These are phyloP conservation scores for Orius laevigatus DNA, from an alignment of 1,140 invertebrate genomes.

Conservation along the genomic window DNA sequence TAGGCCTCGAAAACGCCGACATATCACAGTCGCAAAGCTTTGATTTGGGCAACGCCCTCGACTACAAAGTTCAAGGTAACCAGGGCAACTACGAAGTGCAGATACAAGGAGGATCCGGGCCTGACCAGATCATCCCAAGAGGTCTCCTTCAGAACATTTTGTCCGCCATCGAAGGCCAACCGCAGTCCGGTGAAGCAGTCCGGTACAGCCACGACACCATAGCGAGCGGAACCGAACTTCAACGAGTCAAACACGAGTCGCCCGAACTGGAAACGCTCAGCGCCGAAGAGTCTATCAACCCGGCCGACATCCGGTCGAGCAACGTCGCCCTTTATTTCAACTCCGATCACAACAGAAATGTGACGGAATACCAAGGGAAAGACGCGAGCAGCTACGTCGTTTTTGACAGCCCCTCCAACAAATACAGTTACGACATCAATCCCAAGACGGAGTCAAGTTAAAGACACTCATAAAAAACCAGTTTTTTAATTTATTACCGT, in stretches of 20 bases:
- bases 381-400: slow-evolving; percentile 16
- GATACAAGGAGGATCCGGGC: slow-evolving; percentile 41
- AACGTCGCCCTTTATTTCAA: slow-evolving; percentile 14
- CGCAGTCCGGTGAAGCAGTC: slow-evolving; percentile 10
- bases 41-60: slow-evolving; percentile 10
- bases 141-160: slow-evolving; percentile 61
- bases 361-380: background rate
- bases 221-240: slow-evolving; percentile 4
- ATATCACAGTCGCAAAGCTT: slow-evolving; percentile 16
- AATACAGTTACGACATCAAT: slow-evolving; percentile 16
- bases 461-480: no score
- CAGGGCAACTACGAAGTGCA: slow-evolving; percentile 51
- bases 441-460: no score
- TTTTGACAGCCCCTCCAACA: slow-evolving; percentile 16
- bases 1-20: slow-evolving; percentile 17
- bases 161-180: slow-evolving; percentile 48
- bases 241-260: background rate
- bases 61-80: slow-evolving; percentile 42
- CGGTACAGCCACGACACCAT: slow-evolving; percentile 12
- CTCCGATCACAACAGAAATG: background rate
- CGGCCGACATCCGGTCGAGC: background rate
- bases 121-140: slow-evolving; percentile 57
- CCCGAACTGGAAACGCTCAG: slow-evolving; percentile 1
- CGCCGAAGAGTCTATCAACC: slow-evolving; percentile 5
- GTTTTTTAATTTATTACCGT: no score